Evolutionary conservation across 2,113 vertebrate species (phyloP).

Genomic region (Panthera leo): DNA sequence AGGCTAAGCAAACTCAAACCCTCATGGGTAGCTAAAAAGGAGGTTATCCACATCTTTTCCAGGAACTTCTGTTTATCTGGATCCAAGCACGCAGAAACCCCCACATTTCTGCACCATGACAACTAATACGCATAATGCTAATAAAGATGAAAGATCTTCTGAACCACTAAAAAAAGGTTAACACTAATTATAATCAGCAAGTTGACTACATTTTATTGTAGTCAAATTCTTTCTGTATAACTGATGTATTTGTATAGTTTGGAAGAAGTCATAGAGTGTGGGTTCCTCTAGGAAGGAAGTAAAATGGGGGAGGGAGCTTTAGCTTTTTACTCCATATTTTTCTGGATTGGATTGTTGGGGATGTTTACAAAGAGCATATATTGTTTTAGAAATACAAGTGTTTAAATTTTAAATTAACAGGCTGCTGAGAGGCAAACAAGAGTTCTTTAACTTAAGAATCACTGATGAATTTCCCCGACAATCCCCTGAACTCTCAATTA

Average conservation of each 20-base stretch:
- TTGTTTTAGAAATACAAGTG: not conserved
- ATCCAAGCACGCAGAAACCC: not conserved
- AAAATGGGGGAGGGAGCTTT: not conserved
- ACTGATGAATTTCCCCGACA: not conserved
- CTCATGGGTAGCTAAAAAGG: not conserved
- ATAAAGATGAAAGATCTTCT: not conserved
- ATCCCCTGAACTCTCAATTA: not conserved
- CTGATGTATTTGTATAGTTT: not conserved
- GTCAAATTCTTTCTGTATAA: not conserved
- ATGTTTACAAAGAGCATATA: not conserved
- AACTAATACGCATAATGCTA: not conserved
- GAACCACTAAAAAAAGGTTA: not conserved
- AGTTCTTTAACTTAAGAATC: not conserved
- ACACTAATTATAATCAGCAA: not conserved
- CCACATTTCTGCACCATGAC: not conserved
- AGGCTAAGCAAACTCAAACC: not conserved
- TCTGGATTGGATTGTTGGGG: not conserved
- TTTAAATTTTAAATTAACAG: conserved; percentile 16
- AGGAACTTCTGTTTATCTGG: not conserved
- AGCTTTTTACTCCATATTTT: not conserved
- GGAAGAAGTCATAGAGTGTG: not conserved
- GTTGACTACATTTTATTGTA: not conserved
- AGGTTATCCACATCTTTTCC: not conserved
- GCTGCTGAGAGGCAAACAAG: not conserved
- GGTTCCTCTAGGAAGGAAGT: not conserved